Evolutionary conservation across 2,113 vertebrate species (phyloP).

Genomic region (Corynorhinus townsendii): DNA sequence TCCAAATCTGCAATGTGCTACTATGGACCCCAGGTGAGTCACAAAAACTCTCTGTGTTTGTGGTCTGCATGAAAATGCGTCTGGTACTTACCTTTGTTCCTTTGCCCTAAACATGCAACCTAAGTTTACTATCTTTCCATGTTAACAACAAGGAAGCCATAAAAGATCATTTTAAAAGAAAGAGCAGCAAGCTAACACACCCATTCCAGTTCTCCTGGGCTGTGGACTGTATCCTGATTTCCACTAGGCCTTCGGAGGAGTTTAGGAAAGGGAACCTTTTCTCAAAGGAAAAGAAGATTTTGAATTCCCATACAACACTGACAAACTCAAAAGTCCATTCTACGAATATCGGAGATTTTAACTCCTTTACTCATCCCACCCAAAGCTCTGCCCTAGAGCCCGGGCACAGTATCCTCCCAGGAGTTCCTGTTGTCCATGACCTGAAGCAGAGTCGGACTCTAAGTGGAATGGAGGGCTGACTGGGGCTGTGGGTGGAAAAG

Average conservation of each 20-base stretch:
- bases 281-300: neutral
- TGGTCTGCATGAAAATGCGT: neutral
- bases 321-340: neutral
- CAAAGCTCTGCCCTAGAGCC: neutral
- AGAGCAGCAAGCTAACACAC: neutral
- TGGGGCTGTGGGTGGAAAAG: neutral
- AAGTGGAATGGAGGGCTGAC: neutral
- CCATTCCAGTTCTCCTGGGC: neutral
- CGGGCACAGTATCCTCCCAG: rapidly evolving
- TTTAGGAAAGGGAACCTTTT: neutral
- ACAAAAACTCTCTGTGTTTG: neutral
- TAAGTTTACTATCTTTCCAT: neutral
- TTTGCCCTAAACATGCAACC: neutral
- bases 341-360: neutral
- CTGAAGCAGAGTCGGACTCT: neutral
- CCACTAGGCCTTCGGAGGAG: neutral
- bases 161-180: neutral
- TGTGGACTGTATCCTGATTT: neutral
- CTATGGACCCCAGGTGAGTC: neutral
- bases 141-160: neutral
- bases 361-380: neutral
- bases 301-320: neutral
- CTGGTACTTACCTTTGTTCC: neutral
- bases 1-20: neutral
- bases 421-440: neutral